Evolutionary conservation across 2,113 vertebrate species (phyloP).

Genomic region (Chelonoidis abingdonii): DNA sequence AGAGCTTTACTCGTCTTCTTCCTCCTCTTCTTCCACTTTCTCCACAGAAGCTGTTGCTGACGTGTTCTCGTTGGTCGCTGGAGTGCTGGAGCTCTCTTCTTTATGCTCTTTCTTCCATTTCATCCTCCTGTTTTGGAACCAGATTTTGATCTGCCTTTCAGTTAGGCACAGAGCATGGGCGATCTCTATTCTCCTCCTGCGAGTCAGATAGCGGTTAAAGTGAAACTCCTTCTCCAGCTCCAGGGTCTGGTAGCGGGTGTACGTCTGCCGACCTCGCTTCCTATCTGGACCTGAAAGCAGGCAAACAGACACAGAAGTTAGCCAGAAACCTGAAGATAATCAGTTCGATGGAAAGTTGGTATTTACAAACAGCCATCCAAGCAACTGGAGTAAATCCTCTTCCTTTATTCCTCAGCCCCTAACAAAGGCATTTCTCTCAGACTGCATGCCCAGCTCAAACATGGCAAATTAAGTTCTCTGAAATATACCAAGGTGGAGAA

Average conservation of each 20-base stretch:
- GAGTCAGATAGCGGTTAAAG: slow-evolving; percentile 92
- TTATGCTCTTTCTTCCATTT: slow-evolving; percentile 95
- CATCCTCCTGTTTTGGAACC: slow-evolving; percentile 95
- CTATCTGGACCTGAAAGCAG: slow-evolving; percentile 85
- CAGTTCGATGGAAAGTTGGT: neutral
- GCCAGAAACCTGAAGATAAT: neutral
- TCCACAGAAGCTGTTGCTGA: slow-evolving; percentile 69
- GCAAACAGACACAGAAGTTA: slow-evolving; percentile 34
- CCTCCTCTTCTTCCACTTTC: slow-evolving; percentile 77
- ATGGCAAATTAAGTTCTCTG: slow-evolving; percentile 46
- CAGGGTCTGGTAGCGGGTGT: slow-evolving; percentile 92
- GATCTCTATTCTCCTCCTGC: slow-evolving; percentile 89
- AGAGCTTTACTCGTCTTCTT: slow-evolving; percentile 77
- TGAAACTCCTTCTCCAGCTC: slow-evolving; percentile 96
- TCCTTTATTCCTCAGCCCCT: neutral
- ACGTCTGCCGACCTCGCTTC: slow-evolving; percentile 91
- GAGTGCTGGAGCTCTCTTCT: slow-evolving; percentile 74
- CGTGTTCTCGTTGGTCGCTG: slow-evolving; percentile 68
- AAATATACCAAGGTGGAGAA: slow-evolving; percentile 40
- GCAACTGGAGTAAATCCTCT: neutral
- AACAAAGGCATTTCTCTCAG: slow-evolving; percentile 58
- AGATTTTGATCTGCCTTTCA: slow-evolving; percentile 94
- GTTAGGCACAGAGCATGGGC: slow-evolving; percentile 88
- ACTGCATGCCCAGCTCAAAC: slow-evolving; percentile 24
- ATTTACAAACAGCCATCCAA: neutral